Evolutionary conservation across 37 sponge, comb jelly and placozoan genomes (phyloP).

Genomic region (Ianthella basta): DNA sequence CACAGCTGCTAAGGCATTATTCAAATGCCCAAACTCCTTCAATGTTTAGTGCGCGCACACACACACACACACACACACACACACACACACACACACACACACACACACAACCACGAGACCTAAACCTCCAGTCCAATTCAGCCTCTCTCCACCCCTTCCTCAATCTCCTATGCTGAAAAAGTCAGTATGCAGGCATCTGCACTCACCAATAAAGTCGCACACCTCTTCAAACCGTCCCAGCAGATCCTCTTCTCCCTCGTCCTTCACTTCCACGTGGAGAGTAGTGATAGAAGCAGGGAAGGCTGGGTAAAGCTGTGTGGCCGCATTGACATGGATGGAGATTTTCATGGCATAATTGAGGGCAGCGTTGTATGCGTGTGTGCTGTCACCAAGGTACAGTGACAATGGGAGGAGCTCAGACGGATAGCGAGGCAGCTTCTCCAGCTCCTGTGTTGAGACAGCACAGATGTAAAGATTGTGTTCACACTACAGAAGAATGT

Average conservation of each 20-base stretch:
- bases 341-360: constrained; percentile 84
- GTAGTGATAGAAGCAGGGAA: constrained; percentile 44
- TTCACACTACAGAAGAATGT: background rate
- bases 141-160: too few species aligned
- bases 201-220: constrained; percentile 71
- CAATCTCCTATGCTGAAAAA: too few species aligned
- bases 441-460: constrained; percentile 68
- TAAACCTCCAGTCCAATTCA: too few species aligned
- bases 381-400: constrained; percentile 83
- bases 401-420: constrained; percentile 87
- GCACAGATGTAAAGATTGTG: background rate
- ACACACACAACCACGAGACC: too few species aligned
- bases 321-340: constrained; percentile 52
- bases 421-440: constrained; percentile 79
- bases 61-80: too few species aligned
- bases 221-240: constrained; percentile 57
- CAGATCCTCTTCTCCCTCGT: constrained; percentile 50
- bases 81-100: too few species aligned
- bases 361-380: constrained; percentile 78
- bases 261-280: constrained; percentile 56
- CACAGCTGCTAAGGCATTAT: too few species aligned
- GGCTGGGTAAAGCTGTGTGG: constrained; percentile 45
- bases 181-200: too few species aligned
- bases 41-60: background rate
- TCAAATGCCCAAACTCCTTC: too few species aligned